These are phyloP conservation scores for Agapostemon virescens DNA, from an alignment of 2,888 invertebrate genomes.

Conservation along the genomic window DNA sequence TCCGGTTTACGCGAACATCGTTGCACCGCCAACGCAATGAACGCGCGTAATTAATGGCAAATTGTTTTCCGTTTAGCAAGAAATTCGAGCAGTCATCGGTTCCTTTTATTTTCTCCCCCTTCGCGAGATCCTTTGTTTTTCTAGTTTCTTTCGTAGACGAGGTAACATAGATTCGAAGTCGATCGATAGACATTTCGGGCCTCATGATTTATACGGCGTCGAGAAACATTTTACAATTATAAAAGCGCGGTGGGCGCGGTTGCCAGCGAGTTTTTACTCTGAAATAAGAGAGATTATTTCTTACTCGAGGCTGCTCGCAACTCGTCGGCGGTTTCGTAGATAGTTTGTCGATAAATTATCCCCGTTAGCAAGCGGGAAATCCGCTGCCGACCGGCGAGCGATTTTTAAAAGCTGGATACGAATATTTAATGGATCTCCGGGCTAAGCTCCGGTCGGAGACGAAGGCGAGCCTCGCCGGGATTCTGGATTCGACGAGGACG, in stretches of 20 bases:
- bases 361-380: neutral
- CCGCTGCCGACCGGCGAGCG: conserved; percentile 9
- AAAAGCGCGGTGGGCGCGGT: neutral
- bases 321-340: neutral
- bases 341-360: conserved; percentile 7
- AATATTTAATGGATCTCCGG: conserved; percentile 12
- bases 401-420: conserved; percentile 22
- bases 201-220: no score
- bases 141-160: no score
- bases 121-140: no score
- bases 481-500: conserved; percentile 13
- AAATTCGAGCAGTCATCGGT: no score
- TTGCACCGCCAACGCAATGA: no score
- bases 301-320: neutral
- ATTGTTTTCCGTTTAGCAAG: no score
- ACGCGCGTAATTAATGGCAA: no score
- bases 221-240: neutral
- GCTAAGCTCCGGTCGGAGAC: conserved; percentile 35
- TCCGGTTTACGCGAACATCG: no score
- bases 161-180: no score
- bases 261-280: neutral
- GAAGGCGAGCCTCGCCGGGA: conserved; percentile 40
- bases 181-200: no score
- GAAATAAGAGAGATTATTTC: conserved; percentile 1
- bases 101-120: no score